Conservation (phyloP, 2,113 vertebrate genomes). For the Entosphenus tridentatus region DNA sequence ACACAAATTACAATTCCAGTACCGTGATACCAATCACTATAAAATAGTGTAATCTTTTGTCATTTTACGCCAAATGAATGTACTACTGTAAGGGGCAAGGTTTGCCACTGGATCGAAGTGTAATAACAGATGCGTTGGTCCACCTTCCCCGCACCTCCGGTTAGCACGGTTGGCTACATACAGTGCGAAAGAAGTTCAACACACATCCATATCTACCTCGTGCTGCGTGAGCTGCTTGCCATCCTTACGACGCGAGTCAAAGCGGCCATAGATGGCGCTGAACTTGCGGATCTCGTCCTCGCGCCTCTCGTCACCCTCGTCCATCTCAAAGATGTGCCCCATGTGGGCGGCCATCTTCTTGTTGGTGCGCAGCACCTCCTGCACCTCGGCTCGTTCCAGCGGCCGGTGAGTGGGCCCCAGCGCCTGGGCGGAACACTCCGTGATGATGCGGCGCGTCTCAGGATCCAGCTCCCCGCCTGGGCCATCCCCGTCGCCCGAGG, state of each 20-base stretch:
- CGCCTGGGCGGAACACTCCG: background rate
- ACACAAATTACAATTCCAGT: too few species aligned
- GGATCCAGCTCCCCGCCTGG: background rate
- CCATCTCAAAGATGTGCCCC: conserved; percentile 86
- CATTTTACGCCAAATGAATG: too few species aligned
- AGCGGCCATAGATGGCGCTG: conserved; percentile 92
- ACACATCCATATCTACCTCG: conserved; percentile 31
- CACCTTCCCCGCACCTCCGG: too few species aligned
- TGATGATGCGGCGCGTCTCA: background rate
- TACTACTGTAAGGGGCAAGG: too few species aligned
- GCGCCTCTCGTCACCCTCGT: conserved; percentile 52
- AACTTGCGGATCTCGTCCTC: conserved; percentile 93
- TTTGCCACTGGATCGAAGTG: too few species aligned
- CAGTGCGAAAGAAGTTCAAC: too few species aligned
- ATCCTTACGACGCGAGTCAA: conserved; percentile 88
- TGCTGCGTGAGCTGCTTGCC: conserved; percentile 88
- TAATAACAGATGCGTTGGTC: too few species aligned
- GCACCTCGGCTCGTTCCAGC: conserved; percentile 37
- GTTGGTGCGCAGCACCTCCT: conserved; percentile 65
- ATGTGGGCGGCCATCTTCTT: conserved; percentile 95
- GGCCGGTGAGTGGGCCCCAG: background rate
- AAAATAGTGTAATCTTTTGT: too few species aligned
- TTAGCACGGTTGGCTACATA: too few species aligned
- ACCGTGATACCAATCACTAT: too few species aligned
- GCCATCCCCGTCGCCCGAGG: too few species aligned